Evolutionary conservation across 1,140 invertebrate genomes (phyloP), one percentile per base, ranked within the genome.

Genomic region (Leptinotarsa lineolata): DNA sequence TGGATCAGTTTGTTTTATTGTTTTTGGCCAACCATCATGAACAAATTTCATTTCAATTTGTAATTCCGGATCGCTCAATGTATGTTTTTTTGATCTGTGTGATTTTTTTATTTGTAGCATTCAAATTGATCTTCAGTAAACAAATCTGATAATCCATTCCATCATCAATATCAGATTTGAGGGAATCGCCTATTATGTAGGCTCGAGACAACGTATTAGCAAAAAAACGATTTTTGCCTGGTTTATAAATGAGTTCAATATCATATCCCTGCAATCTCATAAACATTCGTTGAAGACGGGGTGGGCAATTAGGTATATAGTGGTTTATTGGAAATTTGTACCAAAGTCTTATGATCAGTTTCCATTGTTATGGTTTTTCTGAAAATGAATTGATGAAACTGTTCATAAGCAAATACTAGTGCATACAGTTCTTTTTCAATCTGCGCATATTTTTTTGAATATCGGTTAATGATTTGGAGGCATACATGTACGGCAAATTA

Each of bases 371-470:
- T 30, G 54, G 76, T 64, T 69, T 70, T 72, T 48, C 77, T 80
- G 76, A 76, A 80, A 54, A 81, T 72, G 66, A 76, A 81, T 20
- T 75, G 67, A 72, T 78, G 66, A 74, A 85, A 87, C 73, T 80
- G 79, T 72, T 78, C 71, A 76, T 59, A 78, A 45, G 67, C 76
- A 78, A 79, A 84, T 69, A 61, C 44, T 2, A 76, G 64, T 5
- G 78, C 81, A 12, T 85, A 76, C 16, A 80, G 75, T 77, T 86
- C 85, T 70, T 85, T 86, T 68, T 86, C 84, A 20, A 85, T 85
- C 72, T 84, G 82, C 8, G 80, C 75, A 72, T 85, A 6, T 78
- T 80, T 64, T 77, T 59, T 76, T 86, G 77, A 12, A 80, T 76
- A 22, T 74, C 11, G 8, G 74, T 83, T 5, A 63, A 63, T 13